phyloP scores from a whole-genome alignment of 1,140 invertebrate genomes.

The Drosophila dunni region DNA sequence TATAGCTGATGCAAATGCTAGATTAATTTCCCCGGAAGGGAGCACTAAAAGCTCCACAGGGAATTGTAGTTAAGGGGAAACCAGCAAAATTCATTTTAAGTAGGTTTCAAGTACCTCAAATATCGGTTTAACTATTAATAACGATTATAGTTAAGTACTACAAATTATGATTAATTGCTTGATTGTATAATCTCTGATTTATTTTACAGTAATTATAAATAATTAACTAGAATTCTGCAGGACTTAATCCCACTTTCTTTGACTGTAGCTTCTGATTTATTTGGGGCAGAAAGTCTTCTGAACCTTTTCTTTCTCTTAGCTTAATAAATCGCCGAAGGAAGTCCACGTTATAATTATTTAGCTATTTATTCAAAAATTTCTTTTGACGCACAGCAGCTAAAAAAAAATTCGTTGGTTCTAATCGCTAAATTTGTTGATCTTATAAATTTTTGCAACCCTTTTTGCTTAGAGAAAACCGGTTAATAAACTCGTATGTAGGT shows the following conservation, averaged over 20 bases:
- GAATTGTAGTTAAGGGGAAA: not conserved
- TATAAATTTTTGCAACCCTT: slow-evolving; percentile 40
- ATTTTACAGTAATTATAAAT: too few species aligned
- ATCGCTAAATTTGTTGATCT: slow-evolving; percentile 24
- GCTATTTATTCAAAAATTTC: not conserved
- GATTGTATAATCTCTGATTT: too few species aligned
- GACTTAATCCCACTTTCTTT: too few species aligned
- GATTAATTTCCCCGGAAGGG: slow-evolving; percentile 19
- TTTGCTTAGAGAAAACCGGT: slow-evolving; percentile 63
- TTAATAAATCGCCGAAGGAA: too few species aligned
- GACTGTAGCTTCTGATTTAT: too few species aligned
- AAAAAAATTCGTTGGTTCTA: slow-evolving; percentile 6
- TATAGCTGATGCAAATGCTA: slow-evolving; percentile 29
- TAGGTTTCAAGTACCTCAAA: not conserved
- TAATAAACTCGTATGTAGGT: slow-evolving; percentile 68
- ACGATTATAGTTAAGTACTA: too few species aligned
- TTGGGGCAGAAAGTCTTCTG: too few species aligned
- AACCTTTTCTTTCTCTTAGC: too few species aligned
- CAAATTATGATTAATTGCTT: too few species aligned
- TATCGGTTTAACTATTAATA: too few species aligned
- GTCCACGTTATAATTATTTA: not conserved
- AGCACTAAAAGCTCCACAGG: slow-evolving; percentile 3
- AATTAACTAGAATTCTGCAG: too few species aligned
- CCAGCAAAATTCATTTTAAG: not conserved
- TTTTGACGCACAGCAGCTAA: not conserved